phyloP scores from a whole-genome alignment of 2,888 invertebrate species.

The Thelaira solivaga region DNA sequence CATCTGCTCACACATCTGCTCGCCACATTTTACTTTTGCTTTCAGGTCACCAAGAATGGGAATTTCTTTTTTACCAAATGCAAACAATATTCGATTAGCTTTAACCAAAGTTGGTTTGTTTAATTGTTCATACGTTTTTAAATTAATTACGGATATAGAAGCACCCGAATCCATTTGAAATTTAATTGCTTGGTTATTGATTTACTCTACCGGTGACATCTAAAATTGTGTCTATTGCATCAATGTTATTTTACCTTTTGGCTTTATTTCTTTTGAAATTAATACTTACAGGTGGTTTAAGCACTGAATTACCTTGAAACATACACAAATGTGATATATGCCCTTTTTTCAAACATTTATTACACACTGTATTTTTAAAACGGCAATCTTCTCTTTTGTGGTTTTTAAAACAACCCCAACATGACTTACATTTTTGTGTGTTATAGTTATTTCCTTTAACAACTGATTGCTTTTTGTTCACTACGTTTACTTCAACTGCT shows the following conservation, averaged over 20 bases:
- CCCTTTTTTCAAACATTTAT: slow-evolving; percentile 41
- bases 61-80: slow-evolving; percentile 38
- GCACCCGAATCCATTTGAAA: slow-evolving; percentile 61
- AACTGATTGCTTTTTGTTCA: neutral
- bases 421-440: slow-evolving; percentile 42
- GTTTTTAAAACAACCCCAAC: slow-evolving; percentile 24
- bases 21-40: slow-evolving; percentile 45
- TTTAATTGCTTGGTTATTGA: slow-evolving; percentile 11
- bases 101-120: slow-evolving; percentile 13
- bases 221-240: slow-evolving; percentile 27
- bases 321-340: slow-evolving; percentile 47
- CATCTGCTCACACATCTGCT: neutral
- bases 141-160: slow-evolving; percentile 45
- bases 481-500: slow-evolving; percentile 16
- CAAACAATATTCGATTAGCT: slow-evolving; percentile 31
- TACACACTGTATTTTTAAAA: slow-evolving; percentile 44
- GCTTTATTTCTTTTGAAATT: slow-evolving; percentile 11
- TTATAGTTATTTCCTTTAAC: neutral
- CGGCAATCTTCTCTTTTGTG: slow-evolving; percentile 40
- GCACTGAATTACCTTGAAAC: neutral
- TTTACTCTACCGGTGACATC: slow-evolving; percentile 1
- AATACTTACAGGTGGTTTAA: neutral
- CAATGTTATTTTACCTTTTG: slow-evolving; percentile 4
- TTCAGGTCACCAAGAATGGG: slow-evolving; percentile 30
- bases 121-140: slow-evolving; percentile 30